These are phyloP conservation scores for Araneus ventricosus DNA, from an alignment of 1,140 invertebrate species.

Conservation along the genomic window DNA sequence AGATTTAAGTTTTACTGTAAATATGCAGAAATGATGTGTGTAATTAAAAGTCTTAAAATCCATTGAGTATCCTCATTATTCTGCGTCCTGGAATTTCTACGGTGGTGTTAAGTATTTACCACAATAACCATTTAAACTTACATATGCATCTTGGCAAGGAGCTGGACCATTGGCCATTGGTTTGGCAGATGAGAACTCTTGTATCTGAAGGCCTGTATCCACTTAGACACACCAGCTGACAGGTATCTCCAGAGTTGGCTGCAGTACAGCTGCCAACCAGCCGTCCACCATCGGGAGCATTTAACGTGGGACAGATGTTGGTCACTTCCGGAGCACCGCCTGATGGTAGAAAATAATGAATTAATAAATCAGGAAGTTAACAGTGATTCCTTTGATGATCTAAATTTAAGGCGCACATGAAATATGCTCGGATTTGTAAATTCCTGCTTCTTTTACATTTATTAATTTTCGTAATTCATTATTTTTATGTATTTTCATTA, in stretches of 20 bases:
- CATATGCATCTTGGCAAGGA: constrained; percentile 72
- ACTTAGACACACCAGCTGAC: constrained; percentile 68
- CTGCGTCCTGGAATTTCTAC: too few relatives aligned
- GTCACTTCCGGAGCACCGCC: constrained; percentile 7
- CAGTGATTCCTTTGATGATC: neutral
- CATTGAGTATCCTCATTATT: too few relatives aligned
- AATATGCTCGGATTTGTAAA: too few relatives aligned
- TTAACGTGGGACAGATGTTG: constrained; percentile 51
- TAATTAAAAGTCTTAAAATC: too few relatives aligned
- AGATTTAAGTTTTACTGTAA: too few relatives aligned
- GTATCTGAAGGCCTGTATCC: constrained; percentile 79
- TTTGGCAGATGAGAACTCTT: constrained; percentile 79
- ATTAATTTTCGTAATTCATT: too few relatives aligned
- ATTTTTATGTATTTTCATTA: too few relatives aligned
- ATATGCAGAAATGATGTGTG: too few relatives aligned
- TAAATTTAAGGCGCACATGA: neutral
- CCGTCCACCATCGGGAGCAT: constrained; percentile 48
- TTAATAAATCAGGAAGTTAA: neutral
- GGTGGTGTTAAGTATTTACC: too few relatives aligned
- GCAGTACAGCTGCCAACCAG: constrained; percentile 68
- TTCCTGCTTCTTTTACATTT: too few relatives aligned
- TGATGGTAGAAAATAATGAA: neutral
- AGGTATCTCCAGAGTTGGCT: constrained; percentile 59
- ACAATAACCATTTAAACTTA: constrained; percentile 31
- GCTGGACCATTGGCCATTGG: constrained; percentile 80